Evolutionary conservation across 2,888 invertebrate species (phyloP).

Genomic region (Caenorhabditis plicata): DNA sequence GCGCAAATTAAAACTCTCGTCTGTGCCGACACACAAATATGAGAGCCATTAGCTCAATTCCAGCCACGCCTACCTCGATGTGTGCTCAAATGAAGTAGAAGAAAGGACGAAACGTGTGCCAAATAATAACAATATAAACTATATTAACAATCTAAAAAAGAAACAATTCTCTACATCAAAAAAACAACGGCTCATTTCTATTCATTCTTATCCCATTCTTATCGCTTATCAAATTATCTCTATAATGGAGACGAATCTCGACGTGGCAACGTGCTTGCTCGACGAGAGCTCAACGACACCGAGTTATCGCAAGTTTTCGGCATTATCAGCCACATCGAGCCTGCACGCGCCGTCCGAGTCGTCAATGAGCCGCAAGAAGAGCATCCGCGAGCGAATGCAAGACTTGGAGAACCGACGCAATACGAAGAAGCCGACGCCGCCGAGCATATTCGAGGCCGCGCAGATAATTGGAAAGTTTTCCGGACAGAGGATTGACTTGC

Average conservation of each 20-base stretch:
- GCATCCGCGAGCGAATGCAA: constrained; percentile 42
- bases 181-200: too few relatives aligned
- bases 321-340: constrained; percentile 31
- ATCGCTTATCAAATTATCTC: constrained; percentile 2
- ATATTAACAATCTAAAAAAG: too few relatives aligned
- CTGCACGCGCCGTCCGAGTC: constrained; percentile 37
- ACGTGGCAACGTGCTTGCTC: constrained; percentile 30
- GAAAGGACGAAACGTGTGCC: too few relatives aligned
- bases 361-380: constrained; percentile 43
- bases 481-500: constrained; percentile 53
- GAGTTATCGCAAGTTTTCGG: constrained; percentile 26
- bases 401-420: constrained; percentile 33
- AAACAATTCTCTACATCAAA: too few relatives aligned
- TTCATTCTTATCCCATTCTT: background rate
- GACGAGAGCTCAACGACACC: constrained; percentile 32
- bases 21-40: too few relatives aligned
- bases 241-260: constrained; percentile 34
- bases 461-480: constrained; percentile 44
- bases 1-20: too few relatives aligned
- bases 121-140: too few relatives aligned
- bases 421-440: constrained; percentile 45
- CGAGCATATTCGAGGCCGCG: constrained; percentile 51
- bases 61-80: too few relatives aligned
- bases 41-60: too few relatives aligned
- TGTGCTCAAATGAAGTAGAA: too few relatives aligned